Conservation (phyloP, 2,888 invertebrate genomes). For the Seira musarum region DNA sequence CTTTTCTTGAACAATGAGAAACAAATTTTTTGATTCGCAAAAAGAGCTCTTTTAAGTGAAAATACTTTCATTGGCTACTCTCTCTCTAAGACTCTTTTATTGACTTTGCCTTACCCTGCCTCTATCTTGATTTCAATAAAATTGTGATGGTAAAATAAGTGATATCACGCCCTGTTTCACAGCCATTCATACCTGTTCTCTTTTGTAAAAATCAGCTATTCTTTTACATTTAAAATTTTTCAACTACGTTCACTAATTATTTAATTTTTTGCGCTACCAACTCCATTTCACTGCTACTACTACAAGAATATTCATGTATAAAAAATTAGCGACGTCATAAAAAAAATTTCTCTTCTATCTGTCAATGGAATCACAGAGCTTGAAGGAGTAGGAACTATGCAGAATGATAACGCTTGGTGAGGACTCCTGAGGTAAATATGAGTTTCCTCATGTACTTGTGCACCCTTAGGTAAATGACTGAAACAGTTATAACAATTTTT, state of each 20-base stretch:
- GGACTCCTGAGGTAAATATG: background rate
- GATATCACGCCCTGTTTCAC: conserved; percentile 20
- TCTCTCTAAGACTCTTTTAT: background rate
- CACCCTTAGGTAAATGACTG: background rate
- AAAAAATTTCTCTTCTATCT: conserved; percentile 23
- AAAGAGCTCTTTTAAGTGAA: background rate
- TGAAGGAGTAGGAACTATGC: background rate
- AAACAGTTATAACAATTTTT: conserved; percentile 12
- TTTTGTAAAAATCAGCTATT: background rate
- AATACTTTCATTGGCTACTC: background rate
- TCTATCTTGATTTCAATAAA: background rate
- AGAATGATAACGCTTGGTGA: background rate
- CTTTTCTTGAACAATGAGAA: background rate
- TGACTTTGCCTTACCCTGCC: background rate
- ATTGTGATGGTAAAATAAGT: background rate
- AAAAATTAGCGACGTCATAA: conserved; percentile 22
- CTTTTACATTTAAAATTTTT: background rate
- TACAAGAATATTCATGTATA: too few relatives aligned
- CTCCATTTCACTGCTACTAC: too few relatives aligned
- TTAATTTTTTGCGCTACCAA: conserved; percentile 12
- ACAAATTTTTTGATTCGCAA: background rate
- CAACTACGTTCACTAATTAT: conserved; percentile 7
- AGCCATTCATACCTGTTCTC: conserved; percentile 17
- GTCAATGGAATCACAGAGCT: conserved; percentile 10
- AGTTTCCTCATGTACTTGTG: conserved; percentile 2